phyloP scores from a whole-genome alignment of 1,140 invertebrate genomes.

The Cepaea nemoralis region DNA sequence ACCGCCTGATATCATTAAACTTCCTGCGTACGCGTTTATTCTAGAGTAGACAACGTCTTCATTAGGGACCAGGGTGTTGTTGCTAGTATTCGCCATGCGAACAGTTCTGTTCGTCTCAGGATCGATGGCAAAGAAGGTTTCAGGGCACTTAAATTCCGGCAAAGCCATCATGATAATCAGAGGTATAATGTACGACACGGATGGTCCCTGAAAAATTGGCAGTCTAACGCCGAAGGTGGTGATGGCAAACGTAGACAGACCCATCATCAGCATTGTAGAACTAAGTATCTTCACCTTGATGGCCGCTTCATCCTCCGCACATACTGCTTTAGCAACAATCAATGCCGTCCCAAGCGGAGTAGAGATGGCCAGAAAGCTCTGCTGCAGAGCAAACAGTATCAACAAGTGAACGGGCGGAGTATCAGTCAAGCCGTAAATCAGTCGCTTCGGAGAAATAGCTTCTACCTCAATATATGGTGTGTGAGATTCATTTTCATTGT shows the following conservation, averaged over 20 bases:
- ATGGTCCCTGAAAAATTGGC: constrained; percentile 59
- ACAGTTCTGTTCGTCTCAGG: neutral
- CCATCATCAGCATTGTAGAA: constrained; percentile 54
- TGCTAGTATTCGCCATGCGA: neutral
- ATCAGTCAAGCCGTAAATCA: constrained; percentile 25
- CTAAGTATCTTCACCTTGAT: constrained; percentile 50
- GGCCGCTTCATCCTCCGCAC: constrained; percentile 44
- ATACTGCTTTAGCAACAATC: constrained; percentile 48
- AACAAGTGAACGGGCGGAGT: constrained; percentile 26
- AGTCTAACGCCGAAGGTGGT: constrained; percentile 56
- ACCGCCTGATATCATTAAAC: constrained; percentile 55
- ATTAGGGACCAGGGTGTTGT: neutral
- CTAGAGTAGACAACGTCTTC: neutral
- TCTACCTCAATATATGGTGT: neutral
- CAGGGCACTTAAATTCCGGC: constrained; percentile 56
- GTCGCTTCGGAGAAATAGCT: neutral
- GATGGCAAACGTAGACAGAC: constrained; percentile 53
- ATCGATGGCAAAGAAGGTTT: neutral
- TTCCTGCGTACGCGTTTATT: constrained; percentile 42
- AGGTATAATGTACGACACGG: constrained; percentile 54
- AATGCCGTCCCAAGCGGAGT: constrained; percentile 41
- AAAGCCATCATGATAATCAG: constrained; percentile 51
- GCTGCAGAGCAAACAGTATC: constrained; percentile 39
- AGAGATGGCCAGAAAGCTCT: constrained; percentile 48
- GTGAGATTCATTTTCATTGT: neutral